Evolutionary conservation across 2,888 invertebrate genomes (phyloP).

Genomic region (Tupiocoris notatus): DNA sequence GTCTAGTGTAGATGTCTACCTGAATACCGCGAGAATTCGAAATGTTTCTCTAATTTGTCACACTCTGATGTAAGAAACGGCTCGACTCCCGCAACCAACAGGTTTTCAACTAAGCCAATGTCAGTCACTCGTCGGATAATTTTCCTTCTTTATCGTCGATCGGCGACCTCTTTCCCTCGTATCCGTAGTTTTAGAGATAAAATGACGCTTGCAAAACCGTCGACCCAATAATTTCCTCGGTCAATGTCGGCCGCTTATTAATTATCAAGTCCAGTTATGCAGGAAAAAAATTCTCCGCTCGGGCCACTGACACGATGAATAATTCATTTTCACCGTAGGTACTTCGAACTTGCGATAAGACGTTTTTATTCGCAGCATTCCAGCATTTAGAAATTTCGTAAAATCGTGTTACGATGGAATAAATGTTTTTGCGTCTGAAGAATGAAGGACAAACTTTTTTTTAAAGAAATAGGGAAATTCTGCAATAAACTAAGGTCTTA

Average conservation of each 20-base stretch:
- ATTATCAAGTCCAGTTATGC: too few species aligned
- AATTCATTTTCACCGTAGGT: too few species aligned
- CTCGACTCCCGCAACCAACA: conserved; percentile 37
- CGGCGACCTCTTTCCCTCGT: neutral
- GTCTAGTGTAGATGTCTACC: conserved; percentile 39
- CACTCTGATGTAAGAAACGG: conserved; percentile 19
- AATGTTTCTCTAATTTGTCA: neutral
- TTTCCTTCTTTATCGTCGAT: conserved; percentile 24
- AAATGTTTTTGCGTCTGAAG: too few species aligned
- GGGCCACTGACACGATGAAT: too few species aligned
- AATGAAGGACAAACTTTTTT: too few species aligned
- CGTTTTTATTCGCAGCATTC: too few species aligned
- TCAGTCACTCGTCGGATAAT: conserved; percentile 27
- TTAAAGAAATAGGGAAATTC: too few species aligned
- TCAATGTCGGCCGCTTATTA: neutral
- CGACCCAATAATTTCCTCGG: conserved; percentile 1
- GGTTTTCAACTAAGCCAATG: conserved; percentile 41
- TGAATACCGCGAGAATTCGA: neutral
- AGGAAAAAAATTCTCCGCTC: too few species aligned
- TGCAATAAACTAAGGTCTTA: too few species aligned
- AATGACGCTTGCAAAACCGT: neutral
- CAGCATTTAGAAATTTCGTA: too few species aligned
- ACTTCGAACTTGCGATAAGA: too few species aligned
- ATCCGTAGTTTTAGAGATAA: neutral
- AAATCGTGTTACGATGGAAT: too few species aligned